Percentiles rank a stretch among this genome's conserved stretches.
Evolutionary conservation across 2,888 invertebrate genomes (phyloP).

Genomic region (Oscheius sp.): DNA sequence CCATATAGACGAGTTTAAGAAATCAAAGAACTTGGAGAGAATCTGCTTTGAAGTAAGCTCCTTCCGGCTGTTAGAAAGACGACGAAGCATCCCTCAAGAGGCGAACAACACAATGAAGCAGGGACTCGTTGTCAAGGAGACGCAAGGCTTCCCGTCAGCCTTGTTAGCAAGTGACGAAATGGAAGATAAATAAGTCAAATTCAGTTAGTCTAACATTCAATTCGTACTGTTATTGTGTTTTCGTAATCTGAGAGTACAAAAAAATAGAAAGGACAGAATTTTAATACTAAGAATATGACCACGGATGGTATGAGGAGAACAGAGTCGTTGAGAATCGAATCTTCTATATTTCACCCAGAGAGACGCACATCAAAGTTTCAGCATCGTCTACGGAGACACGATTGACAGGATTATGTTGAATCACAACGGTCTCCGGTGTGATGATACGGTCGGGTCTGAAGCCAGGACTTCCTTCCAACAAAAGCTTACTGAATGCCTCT

Average conservation of each 20-base stretch:
- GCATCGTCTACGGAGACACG: no score
- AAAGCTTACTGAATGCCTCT: background rate
- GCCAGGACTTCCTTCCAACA: background rate
- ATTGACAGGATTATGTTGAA: no score
- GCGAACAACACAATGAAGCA: constrained; percentile 19
- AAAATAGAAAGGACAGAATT: no score
- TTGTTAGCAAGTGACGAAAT: constrained; percentile 10
- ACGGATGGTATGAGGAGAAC: background rate
- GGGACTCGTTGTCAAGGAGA: constrained; percentile 17
- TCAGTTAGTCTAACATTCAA: no score
- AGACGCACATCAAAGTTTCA: no score
- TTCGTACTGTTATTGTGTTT: no score
- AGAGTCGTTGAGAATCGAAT: background rate
- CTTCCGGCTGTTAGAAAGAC: constrained; percentile 10
- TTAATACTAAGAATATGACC: no score
- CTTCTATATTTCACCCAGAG: no score
- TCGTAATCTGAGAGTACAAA: no score
- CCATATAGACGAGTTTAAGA: constrained; percentile 64
- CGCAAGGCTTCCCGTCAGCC: constrained; percentile 19
- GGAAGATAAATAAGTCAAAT: no score
- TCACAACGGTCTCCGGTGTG: background rate
- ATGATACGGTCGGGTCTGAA: background rate
- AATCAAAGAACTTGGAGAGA: constrained; percentile 60
- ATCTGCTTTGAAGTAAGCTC: constrained; percentile 37
- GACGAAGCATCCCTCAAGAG: constrained; percentile 12